phyloP scores from a whole-genome alignment of 2,113 vertebrate species.

The Motacilla alba region DNA sequence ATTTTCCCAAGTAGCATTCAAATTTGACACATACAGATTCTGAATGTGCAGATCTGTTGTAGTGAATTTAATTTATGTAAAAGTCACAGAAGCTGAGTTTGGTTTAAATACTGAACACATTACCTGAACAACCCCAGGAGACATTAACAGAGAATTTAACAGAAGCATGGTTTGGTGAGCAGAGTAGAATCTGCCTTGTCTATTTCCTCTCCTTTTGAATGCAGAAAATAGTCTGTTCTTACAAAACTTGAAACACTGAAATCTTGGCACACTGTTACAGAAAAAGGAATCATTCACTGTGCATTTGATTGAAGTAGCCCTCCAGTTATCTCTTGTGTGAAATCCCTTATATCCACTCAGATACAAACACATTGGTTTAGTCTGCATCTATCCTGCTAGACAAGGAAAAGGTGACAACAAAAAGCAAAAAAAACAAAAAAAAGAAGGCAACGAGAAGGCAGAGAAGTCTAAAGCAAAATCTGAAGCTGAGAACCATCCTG shows the following conservation, averaged over 20 bases:
- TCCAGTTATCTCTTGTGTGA: background rate
- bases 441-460: background rate
- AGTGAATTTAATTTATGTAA: background rate
- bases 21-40: background rate
- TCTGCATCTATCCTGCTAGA: background rate
- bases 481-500: background rate
- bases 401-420: background rate
- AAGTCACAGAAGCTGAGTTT: background rate
- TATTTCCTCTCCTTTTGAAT: background rate
- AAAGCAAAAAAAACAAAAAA: background rate
- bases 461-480: background rate
- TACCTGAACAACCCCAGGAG: background rate
- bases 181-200: background rate
- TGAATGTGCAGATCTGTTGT: background rate
- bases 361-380: background rate
- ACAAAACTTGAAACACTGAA: background rate
- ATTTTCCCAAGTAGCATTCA: background rate
- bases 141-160: background rate
- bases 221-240: background rate
- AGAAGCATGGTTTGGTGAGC: background rate
- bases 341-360: background rate
- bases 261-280: background rate
- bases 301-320: background rate
- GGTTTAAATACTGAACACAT: background rate
- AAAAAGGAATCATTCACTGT: background rate